A percentile compares a stretch with the other conserved stretches of the same genome.
phyloP scores from a whole-genome alignment of 2,888 invertebrate species.

The Danaus chrysippus region DNA sequence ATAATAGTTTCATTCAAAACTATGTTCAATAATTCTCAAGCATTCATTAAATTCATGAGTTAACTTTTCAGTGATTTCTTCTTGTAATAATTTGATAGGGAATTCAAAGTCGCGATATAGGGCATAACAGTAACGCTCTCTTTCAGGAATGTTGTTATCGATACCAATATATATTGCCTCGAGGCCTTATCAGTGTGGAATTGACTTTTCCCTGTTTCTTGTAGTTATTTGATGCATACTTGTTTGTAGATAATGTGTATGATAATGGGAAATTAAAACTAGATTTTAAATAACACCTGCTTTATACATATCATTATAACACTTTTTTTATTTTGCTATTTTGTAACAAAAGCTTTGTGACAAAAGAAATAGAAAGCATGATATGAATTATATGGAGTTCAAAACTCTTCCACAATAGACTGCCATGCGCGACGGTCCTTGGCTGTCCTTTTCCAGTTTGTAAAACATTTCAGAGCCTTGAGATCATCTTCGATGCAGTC shows the following conservation, averaged over 20 bases:
- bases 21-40: constrained; percentile 33
- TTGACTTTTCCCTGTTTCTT: constrained; percentile 33
- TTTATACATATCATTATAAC: too few relatives aligned
- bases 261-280: neutral
- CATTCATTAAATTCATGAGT: constrained; percentile 24
- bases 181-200: too few relatives aligned
- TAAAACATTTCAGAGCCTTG: too few relatives aligned
- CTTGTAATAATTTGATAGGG: constrained; percentile 24
- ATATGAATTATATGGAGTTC: neutral
- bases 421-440: too few relatives aligned
- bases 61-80: constrained; percentile 21
- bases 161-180: constrained; percentile 53
- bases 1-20: constrained; percentile 13
- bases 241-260: neutral
- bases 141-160: constrained; percentile 61
- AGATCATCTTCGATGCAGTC: too few relatives aligned
- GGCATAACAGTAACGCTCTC: constrained; percentile 52
- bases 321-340: neutral
- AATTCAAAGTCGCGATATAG: constrained; percentile 30
- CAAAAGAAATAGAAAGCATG: too few relatives aligned
- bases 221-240: neutral
- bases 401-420: too few relatives aligned
- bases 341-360: neutral
- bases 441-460: too few relatives aligned
- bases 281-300: too few relatives aligned